Conservation (phyloP, 2,113 vertebrate species). For the Brachypodius melanocephalos region DNA sequence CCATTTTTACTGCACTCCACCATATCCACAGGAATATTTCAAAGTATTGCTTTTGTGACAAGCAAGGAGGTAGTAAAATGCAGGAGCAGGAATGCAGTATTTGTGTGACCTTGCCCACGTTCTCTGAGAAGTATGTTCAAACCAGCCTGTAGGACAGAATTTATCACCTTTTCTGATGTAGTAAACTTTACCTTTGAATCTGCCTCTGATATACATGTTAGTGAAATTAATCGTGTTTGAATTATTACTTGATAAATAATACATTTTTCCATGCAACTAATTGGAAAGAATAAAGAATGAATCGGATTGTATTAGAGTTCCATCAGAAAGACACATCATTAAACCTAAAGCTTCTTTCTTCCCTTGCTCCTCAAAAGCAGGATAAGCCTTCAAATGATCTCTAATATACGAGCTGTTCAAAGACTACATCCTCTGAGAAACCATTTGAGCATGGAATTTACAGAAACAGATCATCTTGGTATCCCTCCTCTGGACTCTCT, state of each 20-base stretch:
- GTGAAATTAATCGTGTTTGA: not conserved
- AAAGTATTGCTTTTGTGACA: not conserved
- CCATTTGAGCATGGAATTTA: not conserved
- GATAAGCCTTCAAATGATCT: not conserved
- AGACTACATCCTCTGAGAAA: not conserved
- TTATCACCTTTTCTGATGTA: not conserved
- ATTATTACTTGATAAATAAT: not conserved
- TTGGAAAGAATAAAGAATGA: not conserved
- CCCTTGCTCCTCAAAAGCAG: not conserved
- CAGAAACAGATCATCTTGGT: not conserved
- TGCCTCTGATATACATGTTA: not conserved
- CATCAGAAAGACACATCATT: not conserved
- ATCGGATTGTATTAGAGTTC: not conserved
- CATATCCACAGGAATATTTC: not conserved
- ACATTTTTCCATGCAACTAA: not conserved
- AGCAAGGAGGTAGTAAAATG: fast-evolving
- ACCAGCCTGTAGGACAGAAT: not conserved
- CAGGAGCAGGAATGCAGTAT: not conserved
- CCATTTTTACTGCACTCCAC: not conserved
- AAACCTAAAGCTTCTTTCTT: not conserved
- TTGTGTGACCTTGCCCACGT: not conserved
- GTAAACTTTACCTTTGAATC: not conserved
- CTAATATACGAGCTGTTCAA: not conserved
- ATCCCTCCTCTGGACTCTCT: fast-evolving
- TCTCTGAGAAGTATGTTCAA: not conserved